A percentile compares a stretch with the other conserved stretches of the same genome.
Conservation (phyloP, 92 coral and sea anemone genomes). For the Desmophyllum pertusum region DNA sequence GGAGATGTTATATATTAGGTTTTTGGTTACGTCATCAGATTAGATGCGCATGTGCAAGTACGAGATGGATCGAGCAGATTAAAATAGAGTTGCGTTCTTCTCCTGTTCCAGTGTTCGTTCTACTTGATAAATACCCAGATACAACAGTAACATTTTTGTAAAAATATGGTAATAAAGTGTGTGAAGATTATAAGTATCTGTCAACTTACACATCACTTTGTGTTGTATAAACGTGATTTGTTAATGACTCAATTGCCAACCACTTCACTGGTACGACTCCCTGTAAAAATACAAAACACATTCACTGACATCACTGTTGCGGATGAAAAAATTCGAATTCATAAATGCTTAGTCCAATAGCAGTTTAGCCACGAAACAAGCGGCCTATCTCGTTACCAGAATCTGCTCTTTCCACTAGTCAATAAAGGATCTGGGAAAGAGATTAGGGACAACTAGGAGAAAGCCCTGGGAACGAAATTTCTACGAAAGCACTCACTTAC, state of each 20-base stretch:
- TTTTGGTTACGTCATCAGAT: too few relatives aligned
- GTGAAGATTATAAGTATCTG: background rate
- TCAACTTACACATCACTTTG: constrained; percentile 49
- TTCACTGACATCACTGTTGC: background rate
- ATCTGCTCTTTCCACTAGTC: too few relatives aligned
- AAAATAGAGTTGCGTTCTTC: too few relatives aligned
- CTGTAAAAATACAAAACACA: background rate
- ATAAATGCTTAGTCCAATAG: too few relatives aligned
- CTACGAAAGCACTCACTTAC: background rate
- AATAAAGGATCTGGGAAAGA: background rate
- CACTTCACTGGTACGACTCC: constrained; percentile 46
- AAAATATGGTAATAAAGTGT: too few relatives aligned
- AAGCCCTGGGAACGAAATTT: background rate
- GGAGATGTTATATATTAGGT: too few relatives aligned
- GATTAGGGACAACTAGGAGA: background rate
- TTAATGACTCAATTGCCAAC: constrained; percentile 41
- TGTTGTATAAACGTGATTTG: constrained; percentile 23
- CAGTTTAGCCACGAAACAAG: background rate
- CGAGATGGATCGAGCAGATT: too few relatives aligned
- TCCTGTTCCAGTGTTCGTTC: too few relatives aligned
- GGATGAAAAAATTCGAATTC: too few relatives aligned
- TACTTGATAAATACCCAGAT: too few relatives aligned
- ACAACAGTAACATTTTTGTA: too few relatives aligned
- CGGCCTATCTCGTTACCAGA: background rate
- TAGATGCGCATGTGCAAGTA: too few relatives aligned